Evolutionary conservation across 1,140 invertebrate species (phyloP).

Genomic region (Globodera rostochiensis): DNA sequence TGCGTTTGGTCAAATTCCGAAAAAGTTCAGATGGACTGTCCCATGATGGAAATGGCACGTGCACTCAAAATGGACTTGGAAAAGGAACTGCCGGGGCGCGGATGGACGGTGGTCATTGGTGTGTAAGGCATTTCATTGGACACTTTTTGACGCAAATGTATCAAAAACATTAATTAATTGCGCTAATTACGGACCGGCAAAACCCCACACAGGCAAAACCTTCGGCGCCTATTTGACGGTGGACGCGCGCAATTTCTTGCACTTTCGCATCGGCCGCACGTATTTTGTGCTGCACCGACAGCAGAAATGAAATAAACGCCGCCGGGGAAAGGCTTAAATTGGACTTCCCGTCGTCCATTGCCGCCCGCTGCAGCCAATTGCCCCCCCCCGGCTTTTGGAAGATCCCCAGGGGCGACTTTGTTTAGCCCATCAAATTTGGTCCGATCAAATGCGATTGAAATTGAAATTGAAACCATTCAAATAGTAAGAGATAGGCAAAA

Average conservation of each 20-base stretch:
- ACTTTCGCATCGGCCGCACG: slow-evolving; percentile 24
- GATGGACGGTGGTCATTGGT: slow-evolving; percentile 26
- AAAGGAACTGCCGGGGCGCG: neutral
- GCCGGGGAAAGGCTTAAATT: no score
- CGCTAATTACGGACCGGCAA: neutral
- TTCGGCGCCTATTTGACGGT: slow-evolving; percentile 27
- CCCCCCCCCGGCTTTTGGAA: no score
- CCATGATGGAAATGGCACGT: slow-evolving; percentile 16
- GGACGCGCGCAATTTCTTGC: slow-evolving; percentile 26
- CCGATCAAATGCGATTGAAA: no score
- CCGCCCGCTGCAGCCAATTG: no score
- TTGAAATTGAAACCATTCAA: no score
- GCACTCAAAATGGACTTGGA: slow-evolving; percentile 20
- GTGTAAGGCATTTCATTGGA: neutral
- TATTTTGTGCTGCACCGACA: slow-evolving; percentile 23
- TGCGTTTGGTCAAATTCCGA: neutral
- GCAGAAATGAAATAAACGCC: neutral
- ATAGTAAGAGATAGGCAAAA: no score
- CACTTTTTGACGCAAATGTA: neutral
- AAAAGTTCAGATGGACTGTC: slow-evolving; percentile 10
- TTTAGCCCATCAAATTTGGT: no score
- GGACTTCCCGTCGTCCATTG: no score
- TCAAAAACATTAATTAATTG: neutral
- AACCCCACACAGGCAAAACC: slow-evolving; percentile 9
- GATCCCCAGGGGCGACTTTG: no score